A percentile compares a stretch with the other conserved stretches of the same genome.
phyloP scores from a whole-genome alignment of 1,140 invertebrate species.

The Bombus terrestris region DNA sequence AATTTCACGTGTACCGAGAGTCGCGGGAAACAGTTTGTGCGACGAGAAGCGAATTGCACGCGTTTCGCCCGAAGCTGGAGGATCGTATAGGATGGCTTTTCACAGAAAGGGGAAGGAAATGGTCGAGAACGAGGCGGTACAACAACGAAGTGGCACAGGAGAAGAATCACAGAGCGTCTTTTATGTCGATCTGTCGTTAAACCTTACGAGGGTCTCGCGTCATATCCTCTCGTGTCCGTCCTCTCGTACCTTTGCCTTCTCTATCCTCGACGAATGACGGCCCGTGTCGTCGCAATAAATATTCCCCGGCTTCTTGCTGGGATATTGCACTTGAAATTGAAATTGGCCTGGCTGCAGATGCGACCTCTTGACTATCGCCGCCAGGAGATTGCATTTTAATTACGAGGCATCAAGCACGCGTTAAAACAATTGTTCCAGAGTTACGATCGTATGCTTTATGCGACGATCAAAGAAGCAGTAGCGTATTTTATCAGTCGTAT shows the following conservation, averaged over 20 bases:
- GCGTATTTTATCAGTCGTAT: neutral
- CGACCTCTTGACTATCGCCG: conserved; percentile 21
- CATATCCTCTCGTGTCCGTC: conserved; percentile 15
- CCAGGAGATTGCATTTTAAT: conserved; percentile 57
- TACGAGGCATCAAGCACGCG: conserved; percentile 37
- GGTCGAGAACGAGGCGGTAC: neutral
- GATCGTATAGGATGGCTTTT: conserved; percentile 1
- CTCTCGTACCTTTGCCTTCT: neutral
- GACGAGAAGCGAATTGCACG: conserved; percentile 13
- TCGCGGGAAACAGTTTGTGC: neutral
- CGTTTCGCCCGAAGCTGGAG: neutral
- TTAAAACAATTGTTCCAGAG: conserved; percentile 24
- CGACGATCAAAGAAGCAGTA: neutral
- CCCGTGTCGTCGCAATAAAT: conserved; percentile 46
- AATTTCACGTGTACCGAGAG: neutral
- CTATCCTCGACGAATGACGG: neutral
- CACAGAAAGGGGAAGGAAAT: neutral
- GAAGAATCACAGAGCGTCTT: conserved; percentile 46
- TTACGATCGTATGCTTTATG: neutral
- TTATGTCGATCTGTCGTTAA: conserved; percentile 63
- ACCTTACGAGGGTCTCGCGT: conserved; percentile 16
- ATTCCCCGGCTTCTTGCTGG: conserved; percentile 38
- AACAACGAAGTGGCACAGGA: conserved; percentile 33
- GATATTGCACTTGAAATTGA: conserved; percentile 58
- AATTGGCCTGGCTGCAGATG: conserved; percentile 25